Conservation (phyloP, 2,113 vertebrate genomes). For the Hoplias malabaricus region DNA sequence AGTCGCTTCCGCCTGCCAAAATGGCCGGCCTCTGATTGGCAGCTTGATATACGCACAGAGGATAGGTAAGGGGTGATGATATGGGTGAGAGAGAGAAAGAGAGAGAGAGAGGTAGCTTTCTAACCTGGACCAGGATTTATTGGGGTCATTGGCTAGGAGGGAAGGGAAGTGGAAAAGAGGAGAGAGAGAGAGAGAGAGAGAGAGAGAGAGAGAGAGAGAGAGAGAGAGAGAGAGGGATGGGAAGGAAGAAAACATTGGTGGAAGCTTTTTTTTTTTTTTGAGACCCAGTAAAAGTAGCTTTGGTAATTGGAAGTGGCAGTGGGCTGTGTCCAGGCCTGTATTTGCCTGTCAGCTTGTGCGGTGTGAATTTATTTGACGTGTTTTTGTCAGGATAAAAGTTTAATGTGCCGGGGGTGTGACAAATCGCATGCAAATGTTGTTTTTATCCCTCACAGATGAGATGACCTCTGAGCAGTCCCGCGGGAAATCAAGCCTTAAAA, state of each 20-base stretch:
- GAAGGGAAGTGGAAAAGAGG: conserved; percentile 25
- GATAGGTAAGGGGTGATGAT: conserved; percentile 75
- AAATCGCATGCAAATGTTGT: conserved; percentile 98
- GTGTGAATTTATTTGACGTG: conserved; percentile 97
- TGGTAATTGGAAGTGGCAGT: conserved; percentile 83
- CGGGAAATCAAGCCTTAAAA: conserved; percentile 90
- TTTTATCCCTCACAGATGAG: conserved; percentile 91
- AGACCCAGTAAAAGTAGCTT: conserved; percentile 85
- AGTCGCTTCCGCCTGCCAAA: conserved; percentile 54
- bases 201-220: conserved; percentile 22
- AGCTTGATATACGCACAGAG: conserved; percentile 72
- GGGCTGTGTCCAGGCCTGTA: conserved; percentile 78
- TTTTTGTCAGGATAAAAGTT: conserved; percentile 98
- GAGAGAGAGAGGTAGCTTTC: conserved; percentile 24
- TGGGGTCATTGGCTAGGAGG: conserved; percentile 78
- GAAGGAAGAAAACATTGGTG: neutral
- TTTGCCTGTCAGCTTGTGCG: conserved; percentile 85
- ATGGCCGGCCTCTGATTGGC: conserved; percentile 78
- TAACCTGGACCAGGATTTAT: conserved; percentile 83
- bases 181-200: conserved; percentile 16
- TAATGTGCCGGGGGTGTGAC: conserved; percentile 92
- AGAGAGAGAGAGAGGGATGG: conserved; percentile 7
- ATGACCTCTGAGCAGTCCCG: conserved; percentile 89
- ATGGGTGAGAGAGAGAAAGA: conserved; percentile 68
- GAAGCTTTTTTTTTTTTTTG: too few species aligned